Evolutionary conservation across 2,797 vertebrate genomes (phyloP).

Genomic region (Myotis planiceps): DNA sequence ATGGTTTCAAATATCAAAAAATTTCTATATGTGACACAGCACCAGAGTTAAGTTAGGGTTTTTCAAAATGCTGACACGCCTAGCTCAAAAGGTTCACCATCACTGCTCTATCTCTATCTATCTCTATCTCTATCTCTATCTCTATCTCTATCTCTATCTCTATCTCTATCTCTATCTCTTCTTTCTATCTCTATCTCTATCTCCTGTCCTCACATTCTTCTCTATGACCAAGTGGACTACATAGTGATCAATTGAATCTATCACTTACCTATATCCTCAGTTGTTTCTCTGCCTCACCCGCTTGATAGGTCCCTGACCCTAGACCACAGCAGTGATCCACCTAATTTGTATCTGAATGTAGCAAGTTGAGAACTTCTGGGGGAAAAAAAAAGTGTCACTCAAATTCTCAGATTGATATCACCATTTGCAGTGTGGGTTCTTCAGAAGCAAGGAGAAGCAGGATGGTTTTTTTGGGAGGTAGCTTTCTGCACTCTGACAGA

Average conservation of each 20-base stretch:
- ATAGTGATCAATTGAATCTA: neutral
- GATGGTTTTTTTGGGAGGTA: neutral
- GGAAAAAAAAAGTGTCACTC: neutral
- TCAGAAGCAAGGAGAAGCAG: neutral
- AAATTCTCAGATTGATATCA: neutral
- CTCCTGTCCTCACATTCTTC: neutral
- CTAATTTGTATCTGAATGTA: neutral
- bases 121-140: no score
- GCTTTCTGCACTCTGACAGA: neutral
- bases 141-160: no score
- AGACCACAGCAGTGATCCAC: rapidly evolving
- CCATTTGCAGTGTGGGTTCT: neutral
- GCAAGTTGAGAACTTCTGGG: neutral
- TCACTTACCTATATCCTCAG: neutral
- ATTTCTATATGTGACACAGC: no score
- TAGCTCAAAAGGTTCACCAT: no score
- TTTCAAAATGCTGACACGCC: no score
- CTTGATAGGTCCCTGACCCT: no score
- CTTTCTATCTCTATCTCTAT: neutral
- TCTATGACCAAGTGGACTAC: neutral
- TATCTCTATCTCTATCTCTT: neutral
- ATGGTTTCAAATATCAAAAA: no score
- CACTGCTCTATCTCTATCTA: neutral
- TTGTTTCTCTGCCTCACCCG: neutral
- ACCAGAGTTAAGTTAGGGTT: no score